phyloP scores from a whole-genome alignment of 2,888 invertebrate species.

The Acanthosepion lycidas region DNA sequence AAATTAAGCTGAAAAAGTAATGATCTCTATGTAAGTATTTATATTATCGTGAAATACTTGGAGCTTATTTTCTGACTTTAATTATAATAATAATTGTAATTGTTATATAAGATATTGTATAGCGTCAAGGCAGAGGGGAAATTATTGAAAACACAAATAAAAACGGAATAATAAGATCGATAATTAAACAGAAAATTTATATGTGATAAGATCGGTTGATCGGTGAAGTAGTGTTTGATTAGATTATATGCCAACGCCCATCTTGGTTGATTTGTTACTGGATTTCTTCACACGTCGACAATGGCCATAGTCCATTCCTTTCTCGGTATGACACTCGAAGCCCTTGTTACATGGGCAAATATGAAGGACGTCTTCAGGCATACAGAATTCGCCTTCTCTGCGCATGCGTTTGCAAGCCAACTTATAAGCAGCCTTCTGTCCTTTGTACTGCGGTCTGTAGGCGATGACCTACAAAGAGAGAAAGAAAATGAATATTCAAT shows the following conservation, averaged over 20 bases:
- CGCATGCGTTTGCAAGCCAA: slow-evolving; percentile 44
- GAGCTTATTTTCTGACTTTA: neutral
- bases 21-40: neutral
- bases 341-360: slow-evolving; percentile 45
- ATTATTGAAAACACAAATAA: neutral
- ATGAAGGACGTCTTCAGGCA: slow-evolving; percentile 42
- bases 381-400: slow-evolving; percentile 44
- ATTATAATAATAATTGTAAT: neutral
- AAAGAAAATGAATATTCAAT: neutral
- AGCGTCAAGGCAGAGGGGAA: neutral
- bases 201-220: neutral
- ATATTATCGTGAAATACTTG: neutral
- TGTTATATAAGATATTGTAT: neutral
- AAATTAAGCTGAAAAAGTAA: neutral
- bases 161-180: neutral
- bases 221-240: neutral
- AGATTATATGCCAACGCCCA: neutral
- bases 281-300: slow-evolving; percentile 41
- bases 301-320: slow-evolving; percentile 41
- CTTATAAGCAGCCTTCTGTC: slow-evolving; percentile 43
- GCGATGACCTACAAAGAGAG: slow-evolving; percentile 37
- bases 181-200: neutral
- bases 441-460: slow-evolving; percentile 45
- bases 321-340: slow-evolving; percentile 25
- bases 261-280: neutral